phyloP scores from a whole-genome alignment of 2,888 invertebrate genomes.

The Drosophila kambysellisi region DNA sequence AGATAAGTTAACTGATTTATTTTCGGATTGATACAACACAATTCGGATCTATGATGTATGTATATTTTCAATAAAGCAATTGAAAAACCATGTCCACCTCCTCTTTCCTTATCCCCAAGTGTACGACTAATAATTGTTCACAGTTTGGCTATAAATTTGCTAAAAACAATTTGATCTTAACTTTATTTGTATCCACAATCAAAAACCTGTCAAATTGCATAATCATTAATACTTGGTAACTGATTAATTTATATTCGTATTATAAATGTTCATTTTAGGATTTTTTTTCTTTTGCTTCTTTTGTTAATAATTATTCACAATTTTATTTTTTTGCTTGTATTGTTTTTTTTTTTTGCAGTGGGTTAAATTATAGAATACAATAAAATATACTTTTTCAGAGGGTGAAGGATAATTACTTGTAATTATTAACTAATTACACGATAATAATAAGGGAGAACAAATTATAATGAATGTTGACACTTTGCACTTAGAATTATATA shows the following conservation, averaged over 20 bases:
- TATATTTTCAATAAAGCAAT: slow-evolving; percentile 54
- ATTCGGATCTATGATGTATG: slow-evolving; percentile 55
- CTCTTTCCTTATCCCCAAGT: slow-evolving; percentile 3
- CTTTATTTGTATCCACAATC: slow-evolving; percentile 62
- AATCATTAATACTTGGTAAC: slow-evolving; percentile 37
- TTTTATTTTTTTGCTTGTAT: slow-evolving; percentile 14
- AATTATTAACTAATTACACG: slow-evolving; percentile 61
- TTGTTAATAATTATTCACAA: slow-evolving; percentile 79
- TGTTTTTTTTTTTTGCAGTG: slow-evolving; percentile 25
- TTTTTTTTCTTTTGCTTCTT: slow-evolving; percentile 41
- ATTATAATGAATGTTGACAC: slow-evolving; percentile 72
- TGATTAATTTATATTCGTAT: slow-evolving; percentile 53
- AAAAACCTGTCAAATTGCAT: slow-evolving; percentile 50
- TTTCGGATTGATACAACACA: slow-evolving; percentile 41
- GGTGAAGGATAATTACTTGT: slow-evolving; percentile 46
- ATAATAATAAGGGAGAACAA: slow-evolving; percentile 45
- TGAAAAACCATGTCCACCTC: slow-evolving; percentile 34
- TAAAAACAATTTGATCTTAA: slow-evolving; percentile 70
- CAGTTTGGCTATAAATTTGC: slow-evolving; percentile 27
- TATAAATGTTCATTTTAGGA: slow-evolving; percentile 46
- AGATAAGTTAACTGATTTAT: slow-evolving; percentile 68
- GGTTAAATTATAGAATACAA: slow-evolving; percentile 59
- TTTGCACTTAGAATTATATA: slow-evolving; percentile 70
- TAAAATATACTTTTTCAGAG: slow-evolving; percentile 48
- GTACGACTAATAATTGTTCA: slow-evolving; percentile 12